Evolutionary conservation across 92 coral and sea anemone species (phyloP).

Genomic region (Porites evermanni): DNA sequence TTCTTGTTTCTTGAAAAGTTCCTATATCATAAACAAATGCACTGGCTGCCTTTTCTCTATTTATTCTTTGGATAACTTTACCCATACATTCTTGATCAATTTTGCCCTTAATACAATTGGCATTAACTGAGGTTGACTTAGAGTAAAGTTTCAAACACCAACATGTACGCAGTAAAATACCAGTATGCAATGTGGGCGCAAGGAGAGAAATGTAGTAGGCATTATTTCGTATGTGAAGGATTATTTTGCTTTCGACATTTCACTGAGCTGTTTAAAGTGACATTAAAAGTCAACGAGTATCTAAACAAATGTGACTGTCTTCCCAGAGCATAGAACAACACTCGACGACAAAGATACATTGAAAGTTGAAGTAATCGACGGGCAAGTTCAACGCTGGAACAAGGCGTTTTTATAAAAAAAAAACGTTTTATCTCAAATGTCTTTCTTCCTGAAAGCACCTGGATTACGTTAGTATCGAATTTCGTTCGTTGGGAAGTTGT

Average conservation of each 20-base stretch:
- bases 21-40: neutral
- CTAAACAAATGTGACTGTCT: neutral
- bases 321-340: neutral
- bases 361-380: neutral
- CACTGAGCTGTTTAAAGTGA: neutral
- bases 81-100: too few relatives aligned
- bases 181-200: too few relatives aligned
- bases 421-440: neutral
- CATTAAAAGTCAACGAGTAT: neutral
- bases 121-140: too few relatives aligned
- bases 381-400: neutral
- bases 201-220: neutral
- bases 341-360: neutral
- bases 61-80: neutral
- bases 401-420: too few relatives aligned
- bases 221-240: neutral
- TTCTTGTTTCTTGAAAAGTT: neutral
- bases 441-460: neutral
- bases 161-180: too few relatives aligned
- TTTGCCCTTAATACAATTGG: too few relatives aligned
- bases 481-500: neutral
- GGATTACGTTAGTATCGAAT: too few relatives aligned
- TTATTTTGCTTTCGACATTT: neutral
- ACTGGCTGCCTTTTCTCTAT: neutral
- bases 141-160: too few relatives aligned